Conservation (phyloP, 2,888 invertebrate genomes). For the Ochropleura plecta region DNA sequence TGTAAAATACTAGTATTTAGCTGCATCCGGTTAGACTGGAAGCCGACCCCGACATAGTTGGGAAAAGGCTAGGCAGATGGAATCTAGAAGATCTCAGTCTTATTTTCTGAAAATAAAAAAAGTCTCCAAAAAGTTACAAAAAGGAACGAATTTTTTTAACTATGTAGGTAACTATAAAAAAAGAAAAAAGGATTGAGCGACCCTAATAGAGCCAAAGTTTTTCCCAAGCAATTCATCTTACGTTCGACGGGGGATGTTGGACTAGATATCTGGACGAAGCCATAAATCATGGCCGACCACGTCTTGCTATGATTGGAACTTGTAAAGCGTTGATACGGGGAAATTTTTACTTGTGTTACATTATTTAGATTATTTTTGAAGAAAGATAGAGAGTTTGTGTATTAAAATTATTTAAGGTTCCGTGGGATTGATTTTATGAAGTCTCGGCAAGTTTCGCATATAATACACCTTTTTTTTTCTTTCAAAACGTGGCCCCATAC, state of each 20-base stretch:
- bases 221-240: conserved; percentile 68
- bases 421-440: background rate
- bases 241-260: conserved; percentile 48
- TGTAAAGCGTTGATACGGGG: conserved; percentile 30
- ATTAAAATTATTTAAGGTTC: background rate
- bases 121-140: background rate
- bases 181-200: conserved; percentile 51
- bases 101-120: background rate
- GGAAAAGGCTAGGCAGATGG: too few relatives aligned
- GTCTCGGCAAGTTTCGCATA: background rate
- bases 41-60: too few relatives aligned
- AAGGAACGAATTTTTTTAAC: conserved; percentile 19
- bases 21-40: too few relatives aligned
- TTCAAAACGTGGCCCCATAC: too few relatives aligned
- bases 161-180: conserved; percentile 10
- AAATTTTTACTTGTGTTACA: conserved; percentile 46
- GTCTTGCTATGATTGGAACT: conserved; percentile 47
- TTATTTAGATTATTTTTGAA: conserved; percentile 26
- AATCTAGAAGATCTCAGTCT: background rate
- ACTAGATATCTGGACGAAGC: conserved; percentile 45
- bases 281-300: conserved; percentile 71
- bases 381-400: too few relatives aligned
- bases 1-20: too few relatives aligned
- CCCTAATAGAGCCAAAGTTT: conserved; percentile 37
- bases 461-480: too few relatives aligned